Conservation (phyloP, 2,797 vertebrate genomes). For the Epinephelus awoara region DNA sequence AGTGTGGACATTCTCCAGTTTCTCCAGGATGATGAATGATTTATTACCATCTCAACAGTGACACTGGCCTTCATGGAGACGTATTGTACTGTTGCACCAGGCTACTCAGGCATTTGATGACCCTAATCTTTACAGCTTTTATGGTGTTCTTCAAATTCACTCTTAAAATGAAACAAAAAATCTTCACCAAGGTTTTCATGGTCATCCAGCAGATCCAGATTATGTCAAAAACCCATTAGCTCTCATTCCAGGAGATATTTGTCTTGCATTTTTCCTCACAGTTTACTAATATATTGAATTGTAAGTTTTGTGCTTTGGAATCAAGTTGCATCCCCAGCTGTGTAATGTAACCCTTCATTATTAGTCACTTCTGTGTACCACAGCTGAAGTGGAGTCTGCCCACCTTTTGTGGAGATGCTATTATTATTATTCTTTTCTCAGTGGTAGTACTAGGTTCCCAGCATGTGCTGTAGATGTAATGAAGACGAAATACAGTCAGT, state of each 20-base stretch:
- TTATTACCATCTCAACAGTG: neutral
- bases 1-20: neutral
- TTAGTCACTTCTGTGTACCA: neutral
- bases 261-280: too few relatives aligned
- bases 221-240: neutral
- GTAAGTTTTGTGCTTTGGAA: neutral
- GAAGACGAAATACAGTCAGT: constrained; percentile 6
- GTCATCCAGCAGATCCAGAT: neutral
- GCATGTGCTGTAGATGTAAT: neutral
- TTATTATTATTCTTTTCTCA: neutral
- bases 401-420: neutral
- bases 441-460: neutral
- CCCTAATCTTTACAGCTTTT: neutral
- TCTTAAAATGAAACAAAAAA: neutral
- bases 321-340: neutral
- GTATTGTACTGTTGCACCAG: neutral
- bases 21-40: neutral
- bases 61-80: neutral
- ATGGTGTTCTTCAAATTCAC: neutral
- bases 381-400: neutral
- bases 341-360: neutral
- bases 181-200: neutral
- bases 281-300: neutral
- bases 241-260: neutral
- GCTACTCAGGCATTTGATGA: neutral